Evolutionary conservation across 2,888 invertebrate species (phyloP).

Genomic region (Plagodis pulveraria): DNA sequence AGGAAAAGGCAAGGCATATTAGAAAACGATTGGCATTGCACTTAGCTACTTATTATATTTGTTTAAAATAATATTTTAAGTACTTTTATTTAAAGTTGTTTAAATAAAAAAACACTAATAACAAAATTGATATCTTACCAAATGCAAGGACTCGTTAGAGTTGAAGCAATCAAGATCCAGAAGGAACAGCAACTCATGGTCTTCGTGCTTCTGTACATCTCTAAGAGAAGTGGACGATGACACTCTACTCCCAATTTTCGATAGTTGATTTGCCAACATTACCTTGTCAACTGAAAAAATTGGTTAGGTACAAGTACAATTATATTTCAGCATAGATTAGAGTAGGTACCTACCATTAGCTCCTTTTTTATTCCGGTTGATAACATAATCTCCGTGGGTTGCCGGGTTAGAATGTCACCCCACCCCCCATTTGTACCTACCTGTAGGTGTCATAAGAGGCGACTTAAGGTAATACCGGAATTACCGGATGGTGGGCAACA

Average conservation of each 20-base stretch:
- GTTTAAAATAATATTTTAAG: too few species aligned
- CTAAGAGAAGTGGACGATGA: constrained; percentile 38
- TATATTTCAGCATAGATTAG: background rate
- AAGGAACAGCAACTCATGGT: constrained; percentile 56
- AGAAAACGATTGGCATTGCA: too few species aligned
- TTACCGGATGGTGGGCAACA: too few species aligned
- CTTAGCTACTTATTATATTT: too few species aligned
- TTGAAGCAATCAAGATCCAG: constrained; percentile 59
- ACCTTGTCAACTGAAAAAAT: constrained; percentile 43
- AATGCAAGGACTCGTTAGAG: constrained; percentile 42
- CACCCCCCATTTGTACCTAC: too few species aligned
- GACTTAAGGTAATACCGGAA: too few species aligned
- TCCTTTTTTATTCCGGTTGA: too few species aligned
- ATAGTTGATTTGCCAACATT: constrained; percentile 47
- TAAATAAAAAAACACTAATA: background rate
- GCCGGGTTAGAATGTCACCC: too few species aligned
- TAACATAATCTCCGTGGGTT: too few species aligned
- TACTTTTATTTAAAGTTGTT: too few species aligned
- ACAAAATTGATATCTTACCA: constrained; percentile 46
- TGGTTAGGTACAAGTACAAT: background rate
- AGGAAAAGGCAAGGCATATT: too few species aligned
- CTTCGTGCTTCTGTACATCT: constrained; percentile 38
- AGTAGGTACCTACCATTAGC: background rate
- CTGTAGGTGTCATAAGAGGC: too few species aligned
- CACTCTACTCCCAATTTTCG: constrained; percentile 46